Evolutionary conservation across 2,888 invertebrate species (phyloP), one percentile per base, ranked within the genome.

Genomic region (Archips crataeganus): DNA sequence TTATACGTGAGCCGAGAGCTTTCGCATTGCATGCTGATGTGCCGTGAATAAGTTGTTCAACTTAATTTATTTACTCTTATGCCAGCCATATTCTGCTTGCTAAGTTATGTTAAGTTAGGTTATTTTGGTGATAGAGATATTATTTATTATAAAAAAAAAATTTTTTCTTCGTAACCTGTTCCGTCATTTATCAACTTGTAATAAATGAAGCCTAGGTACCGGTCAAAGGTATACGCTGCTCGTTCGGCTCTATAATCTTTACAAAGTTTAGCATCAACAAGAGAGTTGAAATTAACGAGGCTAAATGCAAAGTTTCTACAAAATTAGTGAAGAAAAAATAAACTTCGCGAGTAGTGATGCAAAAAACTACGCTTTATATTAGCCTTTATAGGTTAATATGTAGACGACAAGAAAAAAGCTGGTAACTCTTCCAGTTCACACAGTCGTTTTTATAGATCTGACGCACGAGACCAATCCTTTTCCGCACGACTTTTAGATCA

Each of bases 401-500:
- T 57, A 32, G 32, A 57, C 51, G 15, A 54, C 3, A 57, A 54
- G 9, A 32, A 57, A 57, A 57, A 57, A 57, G 32, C 10, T 57
- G 32, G 32, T 11, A 32, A 57, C 9, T 57, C 61, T 71, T 47
- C 45, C 23, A 63, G 64, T 64, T 65, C 69, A 73, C 68, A 74
- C 64, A 42, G 60, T 57, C 57, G 47, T 60, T 68, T 69, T 66
- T 51, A 54, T 47, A 61, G 51, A 70, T 70, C 61, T 57, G 57
- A 57, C 57, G 61, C 11, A 70, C 76, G 79, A 79, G 87, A 85
- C 84, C 82, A 85, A 88, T 83, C 84, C 80, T 83, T 87, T 89
- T 89, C 88, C 90, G 92, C 93, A 92, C 92, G 93, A 92, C 80
- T 89, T 83, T 82, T 78, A 79, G 79, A 87, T 90, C 90, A 84